phyloP scores from a whole-genome alignment of 2,113 vertebrate species.

The Callipepla squamata region DNA sequence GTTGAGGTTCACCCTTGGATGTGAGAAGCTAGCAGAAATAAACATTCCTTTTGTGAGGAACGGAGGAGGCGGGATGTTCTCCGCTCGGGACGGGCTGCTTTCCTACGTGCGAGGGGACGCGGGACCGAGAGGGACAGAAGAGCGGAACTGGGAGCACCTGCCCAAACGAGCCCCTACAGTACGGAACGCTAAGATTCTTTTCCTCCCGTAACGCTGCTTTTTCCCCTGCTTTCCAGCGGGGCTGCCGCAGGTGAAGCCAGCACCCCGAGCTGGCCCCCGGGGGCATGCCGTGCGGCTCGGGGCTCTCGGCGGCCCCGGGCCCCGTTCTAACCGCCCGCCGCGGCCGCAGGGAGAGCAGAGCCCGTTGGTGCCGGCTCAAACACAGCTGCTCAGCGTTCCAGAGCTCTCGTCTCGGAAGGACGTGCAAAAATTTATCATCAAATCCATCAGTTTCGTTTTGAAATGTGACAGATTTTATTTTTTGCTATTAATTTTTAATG shows the following conservation, averaged over 20 bases:
- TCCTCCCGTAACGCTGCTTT: slow-evolving; percentile 34
- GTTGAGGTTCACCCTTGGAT: slow-evolving; percentile 71
- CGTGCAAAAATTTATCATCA: slow-evolving; percentile 61
- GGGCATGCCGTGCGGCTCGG: background rate
- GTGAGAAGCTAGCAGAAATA: slow-evolving; percentile 62
- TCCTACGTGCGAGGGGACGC: slow-evolving; percentile 63
- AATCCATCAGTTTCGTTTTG: slow-evolving; percentile 53
- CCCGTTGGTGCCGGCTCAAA: background rate
- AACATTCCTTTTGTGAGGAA: slow-evolving; percentile 79
- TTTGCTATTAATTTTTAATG: slow-evolving; percentile 64
- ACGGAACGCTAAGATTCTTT: slow-evolving; percentile 6
- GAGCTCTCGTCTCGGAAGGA: background rate
- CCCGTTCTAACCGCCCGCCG: no score
- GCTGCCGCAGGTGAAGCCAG: slow-evolving; percentile 33
- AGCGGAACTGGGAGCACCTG: slow-evolving; percentile 68
- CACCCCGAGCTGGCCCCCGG: background rate
- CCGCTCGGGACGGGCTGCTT: slow-evolving; percentile 12
- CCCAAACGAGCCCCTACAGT: slow-evolving; percentile 56
- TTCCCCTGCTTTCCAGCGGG: slow-evolving; percentile 32
- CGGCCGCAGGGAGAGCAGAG: background rate
- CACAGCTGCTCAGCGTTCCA: background rate
- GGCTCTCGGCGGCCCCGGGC: background rate
- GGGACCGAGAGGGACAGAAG: slow-evolving; percentile 41
- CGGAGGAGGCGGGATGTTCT: slow-evolving; percentile 52
- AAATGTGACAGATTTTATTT: slow-evolving; percentile 74